Evolutionary conservation across 1,140 invertebrate species (phyloP), one percentile per base, ranked within the genome.

Genomic region (Aphelinus certus): DNA sequence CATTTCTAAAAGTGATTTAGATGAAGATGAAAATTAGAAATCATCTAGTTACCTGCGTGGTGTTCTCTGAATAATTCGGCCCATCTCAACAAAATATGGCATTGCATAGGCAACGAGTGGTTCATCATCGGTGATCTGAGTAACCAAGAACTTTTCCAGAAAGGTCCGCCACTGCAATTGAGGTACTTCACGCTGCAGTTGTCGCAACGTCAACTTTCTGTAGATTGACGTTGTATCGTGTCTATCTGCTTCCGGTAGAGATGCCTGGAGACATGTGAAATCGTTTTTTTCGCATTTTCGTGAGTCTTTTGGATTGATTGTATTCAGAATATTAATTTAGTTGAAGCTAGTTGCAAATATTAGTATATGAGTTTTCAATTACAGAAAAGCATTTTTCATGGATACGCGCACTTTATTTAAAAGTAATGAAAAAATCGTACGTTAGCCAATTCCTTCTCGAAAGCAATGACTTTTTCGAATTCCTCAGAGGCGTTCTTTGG

Each of bases 181-280:
- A 1, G 94, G 94, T 9, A 95, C 92, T 76, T 91, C 85, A 5
- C 76, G 70, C 81, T 94, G 91, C 58, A 96, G 82, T 79, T 94
- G 88, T 9, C 83, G 81, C 47, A 96, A 80, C 1, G 90, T 90
- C 69, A 95, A 83, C 84, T 95, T 94, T 3, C 89, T 88, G 81
- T 96, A 95, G 53, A 94, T 94, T 26, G 90, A 88, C 62, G 93
- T 93, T 0, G 94, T 95, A 79, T 96, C 95, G 77, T 95, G 94
- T 1, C 94, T 88, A 79, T 96, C 94, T 2, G 93, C 93, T 88
- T 95, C 94, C 1, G 94, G 91, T 58, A 93, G 83, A 0, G 94
- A 93, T 1, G 91, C 92, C 93, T 95, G 75, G 10, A 77, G 80
- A 79, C 77, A 76, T 26, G 26, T 26, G 26, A 26, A 26, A 26